These are phyloP conservation scores for Callionymus lyra DNA, from an alignment of 2,113 vertebrate genomes.

Conservation along the genomic window DNA sequence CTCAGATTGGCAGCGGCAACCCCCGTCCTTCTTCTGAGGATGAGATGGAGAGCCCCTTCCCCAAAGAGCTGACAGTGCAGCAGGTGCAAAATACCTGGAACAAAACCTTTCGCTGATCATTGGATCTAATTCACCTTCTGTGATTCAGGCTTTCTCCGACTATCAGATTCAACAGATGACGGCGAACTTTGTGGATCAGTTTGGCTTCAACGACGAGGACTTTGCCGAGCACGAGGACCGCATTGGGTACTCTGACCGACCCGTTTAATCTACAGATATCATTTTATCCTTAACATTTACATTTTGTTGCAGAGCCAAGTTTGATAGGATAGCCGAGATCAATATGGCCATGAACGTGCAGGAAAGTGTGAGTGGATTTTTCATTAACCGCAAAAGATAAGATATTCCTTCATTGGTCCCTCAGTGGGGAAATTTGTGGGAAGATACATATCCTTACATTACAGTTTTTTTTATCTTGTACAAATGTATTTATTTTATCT, in stretches of 20 bases:
- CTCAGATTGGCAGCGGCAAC: constrained; percentile 83
- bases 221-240: constrained; percentile 91
- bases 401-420: too few relatives aligned
- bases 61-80: constrained; percentile 88
- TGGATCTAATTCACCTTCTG: constrained; percentile 9
- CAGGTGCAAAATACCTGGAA: constrained; percentile 65
- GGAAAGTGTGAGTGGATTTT: constrained; percentile 76
- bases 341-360: constrained; percentile 84
- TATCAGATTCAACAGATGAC: constrained; percentile 99
- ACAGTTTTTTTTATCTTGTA: too few relatives aligned
- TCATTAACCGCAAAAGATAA: not conserved
- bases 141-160: constrained; percentile 86
- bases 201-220: constrained; percentile 95
- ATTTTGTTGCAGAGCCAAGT: constrained; percentile 74
- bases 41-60: constrained; percentile 86
- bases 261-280: not conserved
- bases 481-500: too few relatives aligned
- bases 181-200: constrained; percentile 92
- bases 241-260: constrained; percentile 71
- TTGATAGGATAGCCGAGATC: constrained; percentile 90
- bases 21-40: constrained; percentile 89
- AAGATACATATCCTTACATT: too few relatives aligned
- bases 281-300: too few relatives aligned
- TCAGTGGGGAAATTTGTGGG: too few relatives aligned
- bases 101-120: not conserved